A percentile compares a stretch with the other conserved stretches of the same genome.
These are phyloP conservation scores for Pseudomyrmex gracilis DNA, from an alignment of 1,140 invertebrate species.

Conservation along the genomic window DNA sequence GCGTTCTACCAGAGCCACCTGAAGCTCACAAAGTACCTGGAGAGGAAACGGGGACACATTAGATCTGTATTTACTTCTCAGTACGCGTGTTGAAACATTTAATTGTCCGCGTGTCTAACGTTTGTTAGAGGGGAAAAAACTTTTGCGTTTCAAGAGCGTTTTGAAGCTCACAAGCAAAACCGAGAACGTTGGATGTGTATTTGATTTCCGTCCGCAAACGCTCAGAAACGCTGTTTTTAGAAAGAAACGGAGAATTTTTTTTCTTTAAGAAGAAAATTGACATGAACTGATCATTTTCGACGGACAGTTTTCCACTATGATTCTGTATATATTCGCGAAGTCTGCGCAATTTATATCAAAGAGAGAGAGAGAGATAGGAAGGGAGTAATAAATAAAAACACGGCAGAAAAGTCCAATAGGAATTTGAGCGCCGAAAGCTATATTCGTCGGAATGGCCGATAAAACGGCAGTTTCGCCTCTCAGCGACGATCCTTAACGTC, in stretches of 20 bases:
- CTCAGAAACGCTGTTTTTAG: no score
- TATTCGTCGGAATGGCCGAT: conserved; percentile 69
- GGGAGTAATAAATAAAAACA: conserved; percentile 28
- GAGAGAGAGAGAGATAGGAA: neutral
- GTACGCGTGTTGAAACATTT: neutral
- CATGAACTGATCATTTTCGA: conserved; percentile 4
- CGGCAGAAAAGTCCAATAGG: conserved; percentile 34
- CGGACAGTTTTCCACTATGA: neutral
- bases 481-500: conserved; percentile 52
- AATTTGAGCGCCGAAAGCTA: conserved; percentile 7
- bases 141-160: neutral
- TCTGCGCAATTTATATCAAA: neutral
- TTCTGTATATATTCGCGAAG: neutral
- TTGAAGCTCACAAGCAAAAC: no score
- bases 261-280: neutral
- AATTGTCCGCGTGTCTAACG: no score
- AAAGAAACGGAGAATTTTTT: no score
- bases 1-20: conserved; percentile 87
- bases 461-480: conserved; percentile 72
- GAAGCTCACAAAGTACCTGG: conserved; percentile 87
- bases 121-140: no score
- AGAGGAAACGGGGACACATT: conserved; percentile 3
- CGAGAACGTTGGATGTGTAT: no score
- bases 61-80: no score
- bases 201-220: no score